A percentile compares a stretch with the other conserved stretches of the same genome.
These are phyloP conservation scores for Hyles lineata DNA, from an alignment of 2,888 invertebrate species.

Conservation along the genomic window DNA sequence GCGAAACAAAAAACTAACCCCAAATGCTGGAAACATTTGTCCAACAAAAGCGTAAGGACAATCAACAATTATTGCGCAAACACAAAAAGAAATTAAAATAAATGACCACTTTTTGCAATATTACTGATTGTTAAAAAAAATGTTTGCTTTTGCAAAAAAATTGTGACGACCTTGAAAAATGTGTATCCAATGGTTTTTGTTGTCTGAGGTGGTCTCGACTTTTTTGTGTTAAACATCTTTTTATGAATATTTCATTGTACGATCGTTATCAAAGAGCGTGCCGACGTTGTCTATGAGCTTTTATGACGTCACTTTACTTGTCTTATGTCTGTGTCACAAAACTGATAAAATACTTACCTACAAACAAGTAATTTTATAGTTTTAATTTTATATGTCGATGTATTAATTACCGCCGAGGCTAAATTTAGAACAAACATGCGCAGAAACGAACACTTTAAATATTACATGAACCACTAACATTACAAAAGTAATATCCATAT, in stretches of 20 bases:
- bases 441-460: neutral
- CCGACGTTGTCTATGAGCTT: constrained; percentile 47
- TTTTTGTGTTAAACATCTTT: constrained; percentile 53
- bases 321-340: constrained; percentile 39
- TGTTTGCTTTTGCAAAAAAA: constrained; percentile 63
- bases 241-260: constrained; percentile 49
- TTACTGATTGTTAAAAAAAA: constrained; percentile 61
- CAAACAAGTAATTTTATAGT: neutral
- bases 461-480: neutral
- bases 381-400: neutral
- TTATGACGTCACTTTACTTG: constrained; percentile 11
- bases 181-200: constrained; percentile 47
- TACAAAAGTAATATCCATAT: constrained; percentile 3
- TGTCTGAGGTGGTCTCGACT: constrained; percentile 56
- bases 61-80: constrained; percentile 58
- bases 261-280: constrained; percentile 49
- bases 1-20: constrained; percentile 21
- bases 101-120: constrained; percentile 69
- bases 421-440: neutral
- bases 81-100: constrained; percentile 58
- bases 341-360: neutral
- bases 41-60: constrained; percentile 38
- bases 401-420: neutral
- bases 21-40: constrained; percentile 22
- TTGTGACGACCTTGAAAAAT: constrained; percentile 50